Evolutionary conservation across 2,888 invertebrate species (phyloP), one percentile per base, ranked within the genome.

Genomic region (Eucera pruinosa): DNA sequence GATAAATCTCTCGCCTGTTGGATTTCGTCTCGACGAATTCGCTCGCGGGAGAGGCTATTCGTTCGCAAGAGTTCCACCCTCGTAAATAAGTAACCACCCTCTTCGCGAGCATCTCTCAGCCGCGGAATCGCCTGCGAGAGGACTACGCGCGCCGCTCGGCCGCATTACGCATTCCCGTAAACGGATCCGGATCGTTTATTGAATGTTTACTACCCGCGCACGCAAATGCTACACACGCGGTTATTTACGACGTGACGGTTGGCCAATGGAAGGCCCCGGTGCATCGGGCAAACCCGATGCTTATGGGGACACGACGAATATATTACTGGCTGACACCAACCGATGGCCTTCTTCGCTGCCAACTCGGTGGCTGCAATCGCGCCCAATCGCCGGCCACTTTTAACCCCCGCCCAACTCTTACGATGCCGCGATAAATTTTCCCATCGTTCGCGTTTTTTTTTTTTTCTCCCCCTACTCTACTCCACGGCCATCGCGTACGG

Each of bases 181-280:
- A 90, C 89, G 89, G 89, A 90, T 89, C 86, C 82, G 81, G 80
- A 74, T 84, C 86, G 88, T 89, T 89, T 88, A 89, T 89, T 88
- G 89, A 90, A 90, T 89, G 88, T 90, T 89, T 89, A 90, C 88
- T 86, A 81, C 85, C 81, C 77, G 80, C 82, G 80, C 76, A 82
- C 71, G 64, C n/a, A 36, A 79, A 66, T 55, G 55, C 55, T 47
- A 48, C 65, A 43, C 76, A 67, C 65, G 47, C 76, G 69, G 60
- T 85, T 87, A 88, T 88, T 88, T 87, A 88, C 86, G 82, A 76
- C 76, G 82, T 81, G 84, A 74, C 74, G 80, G 84, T 70, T 52
- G 69, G 81, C 78, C 86, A 81, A 84, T 74, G 81, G 75, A 68
- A 61, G 61, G 75, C 74, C 78, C 36, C 33, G 33, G 73, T 80